Evolutionary conservation across 2,888 invertebrate genomes (phyloP).

Genomic region (Xylocampa areola): DNA sequence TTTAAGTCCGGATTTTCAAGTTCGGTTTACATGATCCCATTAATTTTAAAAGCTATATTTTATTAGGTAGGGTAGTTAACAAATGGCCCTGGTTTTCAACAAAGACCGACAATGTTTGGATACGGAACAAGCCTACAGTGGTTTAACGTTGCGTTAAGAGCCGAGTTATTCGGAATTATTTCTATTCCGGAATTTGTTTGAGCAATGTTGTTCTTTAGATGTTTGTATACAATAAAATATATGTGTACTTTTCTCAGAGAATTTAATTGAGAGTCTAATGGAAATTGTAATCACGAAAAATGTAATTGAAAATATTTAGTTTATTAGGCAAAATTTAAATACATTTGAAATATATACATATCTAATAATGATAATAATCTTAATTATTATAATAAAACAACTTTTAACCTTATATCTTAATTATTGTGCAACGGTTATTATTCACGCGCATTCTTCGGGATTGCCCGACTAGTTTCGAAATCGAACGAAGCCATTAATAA

Average conservation of each 20-base stretch:
- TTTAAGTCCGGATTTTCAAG: constrained; percentile 28
- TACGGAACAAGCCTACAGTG: constrained; percentile 30
- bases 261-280: constrained; percentile 33
- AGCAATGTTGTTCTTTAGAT: constrained; percentile 26
- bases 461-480: too few relatives aligned
- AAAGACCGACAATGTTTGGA: constrained; percentile 38
- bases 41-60: constrained; percentile 51
- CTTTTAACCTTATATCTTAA: too few relatives aligned
- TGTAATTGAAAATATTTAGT: too few relatives aligned
- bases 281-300: constrained; percentile 44
- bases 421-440: too few relatives aligned
- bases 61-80: constrained; percentile 45
- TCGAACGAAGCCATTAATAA: too few relatives aligned
- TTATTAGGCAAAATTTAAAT: too few relatives aligned
- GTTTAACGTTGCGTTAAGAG: constrained; percentile 47
- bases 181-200: constrained; percentile 37
- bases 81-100: constrained; percentile 40
- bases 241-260: constrained; percentile 12
- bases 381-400: too few relatives aligned
- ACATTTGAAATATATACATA: too few relatives aligned
- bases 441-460: too few relatives aligned
- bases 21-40: constrained; percentile 40
- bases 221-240: constrained; percentile 26
- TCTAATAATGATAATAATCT: too few relatives aligned
- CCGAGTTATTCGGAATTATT: constrained; percentile 33